These are phyloP conservation scores for Tribolium freemani DNA, from an alignment of 2,888 invertebrate species.

Conservation along the genomic window DNA sequence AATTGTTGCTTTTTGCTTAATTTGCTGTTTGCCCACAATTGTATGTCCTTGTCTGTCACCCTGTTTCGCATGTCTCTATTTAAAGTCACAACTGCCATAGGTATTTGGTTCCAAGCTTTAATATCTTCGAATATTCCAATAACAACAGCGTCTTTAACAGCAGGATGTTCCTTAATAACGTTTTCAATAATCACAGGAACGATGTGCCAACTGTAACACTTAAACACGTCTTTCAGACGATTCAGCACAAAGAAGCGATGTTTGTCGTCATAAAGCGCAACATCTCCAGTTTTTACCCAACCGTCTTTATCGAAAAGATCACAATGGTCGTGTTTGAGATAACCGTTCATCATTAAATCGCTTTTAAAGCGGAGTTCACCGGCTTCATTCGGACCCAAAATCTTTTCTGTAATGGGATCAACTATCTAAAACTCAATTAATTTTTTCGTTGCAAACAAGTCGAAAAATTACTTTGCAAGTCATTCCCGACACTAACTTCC, in stretches of 20 bases:
- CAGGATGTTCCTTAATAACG: slow-evolving; percentile 77
- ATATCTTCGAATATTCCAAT: slow-evolving; percentile 78
- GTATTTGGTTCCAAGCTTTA: neutral
- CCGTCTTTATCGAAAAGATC: slow-evolving; percentile 65
- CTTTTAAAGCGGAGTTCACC: slow-evolving; percentile 69
- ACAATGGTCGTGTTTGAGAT: slow-evolving; percentile 67
- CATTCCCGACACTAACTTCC: slow-evolving; percentile 54
- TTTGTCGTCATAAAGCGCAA: slow-evolving; percentile 68
- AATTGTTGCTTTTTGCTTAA: neutral
- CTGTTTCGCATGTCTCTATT: slow-evolving; percentile 7
- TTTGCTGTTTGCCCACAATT: slow-evolving; percentile 1
- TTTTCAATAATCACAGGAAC: slow-evolving; percentile 87
- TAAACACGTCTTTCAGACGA: slow-evolving; percentile 68
- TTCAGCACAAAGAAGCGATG: slow-evolving; percentile 68
- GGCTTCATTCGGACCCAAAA: neutral
- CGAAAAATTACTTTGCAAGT: slow-evolving; percentile 55
- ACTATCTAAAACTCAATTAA: slow-evolving; percentile 10
- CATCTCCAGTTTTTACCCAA: slow-evolving; percentile 70
- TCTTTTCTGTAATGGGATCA: slow-evolving; percentile 6
- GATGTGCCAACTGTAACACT: slow-evolving; percentile 69
- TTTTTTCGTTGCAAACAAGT: neutral
- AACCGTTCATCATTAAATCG: slow-evolving; percentile 63
- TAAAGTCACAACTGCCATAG: slow-evolving; percentile 19
- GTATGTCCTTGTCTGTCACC: slow-evolving; percentile 6
- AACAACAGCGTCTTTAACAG: slow-evolving; percentile 83